Base-by-base conservation (phyloP, 2,797 vertebrate genomes). In the Mus minutoides region DNA sequence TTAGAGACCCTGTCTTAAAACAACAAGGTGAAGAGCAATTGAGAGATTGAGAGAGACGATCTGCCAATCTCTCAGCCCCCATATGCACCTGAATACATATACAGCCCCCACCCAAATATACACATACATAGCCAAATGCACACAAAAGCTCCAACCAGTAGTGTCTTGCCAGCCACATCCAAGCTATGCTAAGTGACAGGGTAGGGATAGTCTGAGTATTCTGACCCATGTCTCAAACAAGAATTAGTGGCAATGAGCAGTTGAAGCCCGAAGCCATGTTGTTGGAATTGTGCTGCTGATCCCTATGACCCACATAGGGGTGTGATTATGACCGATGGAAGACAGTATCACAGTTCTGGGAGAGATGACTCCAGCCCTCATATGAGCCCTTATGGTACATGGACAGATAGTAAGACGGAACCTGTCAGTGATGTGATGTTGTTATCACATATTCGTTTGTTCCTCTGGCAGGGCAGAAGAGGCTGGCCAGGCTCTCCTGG, bases 391-490 rank as follows among this genome's bases (percentile, higher is more conserved):
- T 73, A 69, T 19, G 21, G 54, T 76, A 34, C 31, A 24, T 40
- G 14, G 43, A 29, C 49, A 34, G 34, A 62, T 31, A 21, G 19
- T 56, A 60, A 75, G 34, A 79, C 24, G 26, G 13, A 62, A 21
- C 26, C 3, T 52, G 14, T 86, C 46, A 9, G 1, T 21, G 17
- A 88, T 34, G 26, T 14, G 0, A 60, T 40, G 16, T 9, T 29
- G 37, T 9, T 21, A 6, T 64, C 49, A 78, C 7, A 13, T 37
- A 11, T 89, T 29, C 89, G 14, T 96, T n/a, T 94, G 17, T 95
- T 97, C 56, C 22, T 54, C 96, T 85, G 31, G 90, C 95, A 98
- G 98, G 98, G 98, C 12, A 94, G 93, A 93, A 97, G 93, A 95
- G 98, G 98, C 88, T 86, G 16, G 60, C 93, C 56, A 31, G 98